Evolutionary conservation across 1,140 invertebrate species (phyloP).

Genomic region (Leptinotarsa defecta): DNA sequence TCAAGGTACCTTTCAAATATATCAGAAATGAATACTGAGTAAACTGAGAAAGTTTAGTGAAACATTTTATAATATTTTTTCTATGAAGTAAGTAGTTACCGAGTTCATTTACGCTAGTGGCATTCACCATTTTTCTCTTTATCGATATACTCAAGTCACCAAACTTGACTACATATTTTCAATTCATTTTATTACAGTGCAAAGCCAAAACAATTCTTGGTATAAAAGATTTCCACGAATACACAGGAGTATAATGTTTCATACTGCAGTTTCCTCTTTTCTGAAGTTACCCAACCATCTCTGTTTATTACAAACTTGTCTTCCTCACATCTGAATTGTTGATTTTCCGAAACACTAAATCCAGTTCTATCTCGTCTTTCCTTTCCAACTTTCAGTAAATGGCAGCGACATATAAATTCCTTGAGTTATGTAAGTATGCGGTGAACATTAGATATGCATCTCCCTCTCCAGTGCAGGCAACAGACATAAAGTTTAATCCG

Average conservation of each 20-base stretch:
- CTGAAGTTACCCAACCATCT: neutral
- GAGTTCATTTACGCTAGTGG: too few species aligned
- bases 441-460: constrained; percentile 20
- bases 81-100: too few species aligned
- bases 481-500: constrained; percentile 23
- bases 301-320: constrained; percentile 7
- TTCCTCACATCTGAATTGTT: constrained; percentile 18
- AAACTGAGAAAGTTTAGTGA: too few species aligned
- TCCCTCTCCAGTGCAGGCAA: neutral
- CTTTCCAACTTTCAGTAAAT: constrained; percentile 19
- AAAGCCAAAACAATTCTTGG: too few species aligned
- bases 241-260: neutral
- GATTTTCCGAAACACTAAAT: constrained; percentile 23
- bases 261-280: neutral
- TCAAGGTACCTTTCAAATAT: too few species aligned
- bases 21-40: too few species aligned
- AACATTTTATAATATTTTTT: too few species aligned
- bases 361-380: constrained; percentile 12
- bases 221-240: too few species aligned
- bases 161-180: too few species aligned
- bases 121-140: too few species aligned
- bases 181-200: too few species aligned
- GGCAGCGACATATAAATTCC: constrained; percentile 22
- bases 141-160: too few species aligned
- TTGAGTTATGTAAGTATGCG: constrained; percentile 23